A percentile compares a stretch with the other conserved stretches of the same genome.
Conservation (phyloP, 2,888 invertebrate species). For the Gasteruption jaculator region DNA sequence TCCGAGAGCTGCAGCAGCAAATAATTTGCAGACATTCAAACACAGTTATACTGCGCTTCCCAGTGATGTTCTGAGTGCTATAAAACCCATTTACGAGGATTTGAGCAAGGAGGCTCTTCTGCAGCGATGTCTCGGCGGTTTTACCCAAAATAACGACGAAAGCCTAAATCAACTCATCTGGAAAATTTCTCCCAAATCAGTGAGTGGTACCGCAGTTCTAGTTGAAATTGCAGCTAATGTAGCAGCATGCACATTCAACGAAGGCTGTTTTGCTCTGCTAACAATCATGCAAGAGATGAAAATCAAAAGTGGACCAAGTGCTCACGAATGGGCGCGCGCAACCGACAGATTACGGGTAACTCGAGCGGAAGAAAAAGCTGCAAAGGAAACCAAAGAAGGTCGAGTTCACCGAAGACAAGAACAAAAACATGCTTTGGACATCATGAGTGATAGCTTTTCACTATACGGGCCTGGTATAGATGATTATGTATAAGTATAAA, state of each 20-base stretch:
- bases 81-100: slow-evolving; percentile 19
- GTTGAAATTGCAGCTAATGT: slow-evolving; percentile 23
- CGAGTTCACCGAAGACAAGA: slow-evolving; percentile 18
- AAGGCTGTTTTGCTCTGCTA: slow-evolving; percentile 19
- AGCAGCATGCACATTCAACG: slow-evolving; percentile 20
- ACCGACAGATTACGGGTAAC: slow-evolving; percentile 11
- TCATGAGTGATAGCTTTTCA: slow-evolving; percentile 24
- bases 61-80: slow-evolving; percentile 17
- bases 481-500: slow-evolving; percentile 23
- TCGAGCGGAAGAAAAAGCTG: slow-evolving; percentile 13
- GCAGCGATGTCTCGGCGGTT: slow-evolving; percentile 20
- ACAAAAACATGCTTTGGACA: slow-evolving; percentile 22
- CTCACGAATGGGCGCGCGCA: slow-evolving; percentile 13
- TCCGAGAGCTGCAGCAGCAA: slow-evolving; percentile 16
- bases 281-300: slow-evolving; percentile 18
- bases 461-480: slow-evolving; percentile 28
- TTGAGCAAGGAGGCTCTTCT: slow-evolving; percentile 19
- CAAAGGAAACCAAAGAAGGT: slow-evolving; percentile 22
- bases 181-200: slow-evolving; percentile 21
- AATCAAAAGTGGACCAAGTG: slow-evolving; percentile 12
- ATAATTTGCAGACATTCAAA: slow-evolving; percentile 23
- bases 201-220: slow-evolving; percentile 15
- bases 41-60: slow-evolving; percentile 21
- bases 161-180: slow-evolving; percentile 21
- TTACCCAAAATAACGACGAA: slow-evolving; percentile 22